Percentiles rank a stretch among this genome's conserved stretches.
Conservation (phyloP, 2,113 vertebrate genomes). For the Rissa tridactyla region DNA sequence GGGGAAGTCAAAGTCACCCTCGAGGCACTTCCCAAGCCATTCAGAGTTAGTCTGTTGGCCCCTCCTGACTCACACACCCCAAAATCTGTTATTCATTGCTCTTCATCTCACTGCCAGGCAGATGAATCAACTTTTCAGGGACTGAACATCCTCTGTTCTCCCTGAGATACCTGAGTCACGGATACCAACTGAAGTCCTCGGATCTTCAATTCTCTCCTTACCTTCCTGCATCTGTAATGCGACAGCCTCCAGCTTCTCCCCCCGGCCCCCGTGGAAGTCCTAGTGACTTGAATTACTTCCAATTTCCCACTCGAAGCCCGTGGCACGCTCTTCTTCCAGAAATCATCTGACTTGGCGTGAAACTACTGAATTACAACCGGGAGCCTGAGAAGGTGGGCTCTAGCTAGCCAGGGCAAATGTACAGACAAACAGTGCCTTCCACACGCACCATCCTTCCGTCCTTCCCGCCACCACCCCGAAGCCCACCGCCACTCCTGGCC, state of each 20-base stretch:
- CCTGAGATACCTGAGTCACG: neutral
- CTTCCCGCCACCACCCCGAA: neutral
- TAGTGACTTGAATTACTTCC: conserved; percentile 15
- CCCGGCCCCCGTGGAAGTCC: neutral
- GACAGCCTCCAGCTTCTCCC: neutral
- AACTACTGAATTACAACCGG: neutral
- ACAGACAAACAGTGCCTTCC: neutral
- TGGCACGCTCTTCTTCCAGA: neutral
- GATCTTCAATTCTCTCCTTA: conserved; percentile 16
- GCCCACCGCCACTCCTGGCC: neutral
- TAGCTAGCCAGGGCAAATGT: neutral
- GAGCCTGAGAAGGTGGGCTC: neutral
- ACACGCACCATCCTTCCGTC: rapidly evolving
- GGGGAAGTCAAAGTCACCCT: neutral
- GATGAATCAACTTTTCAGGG: conserved; percentile 17
- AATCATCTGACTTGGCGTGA: neutral
- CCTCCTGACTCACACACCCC: neutral
- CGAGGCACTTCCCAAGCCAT: neutral
- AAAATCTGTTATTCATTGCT: neutral
- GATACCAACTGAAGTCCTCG: neutral
- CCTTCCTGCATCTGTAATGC: neutral
- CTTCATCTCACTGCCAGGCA: conserved; percentile 16
- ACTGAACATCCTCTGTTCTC: conserved; percentile 20
- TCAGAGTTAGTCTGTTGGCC: neutral
- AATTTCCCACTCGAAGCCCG: neutral